A percentile compares a stretch with the other conserved stretches of the same genome.
Evolutionary conservation across 2,113 vertebrate genomes (phyloP).

Genomic region (Candoia aspera): DNA sequence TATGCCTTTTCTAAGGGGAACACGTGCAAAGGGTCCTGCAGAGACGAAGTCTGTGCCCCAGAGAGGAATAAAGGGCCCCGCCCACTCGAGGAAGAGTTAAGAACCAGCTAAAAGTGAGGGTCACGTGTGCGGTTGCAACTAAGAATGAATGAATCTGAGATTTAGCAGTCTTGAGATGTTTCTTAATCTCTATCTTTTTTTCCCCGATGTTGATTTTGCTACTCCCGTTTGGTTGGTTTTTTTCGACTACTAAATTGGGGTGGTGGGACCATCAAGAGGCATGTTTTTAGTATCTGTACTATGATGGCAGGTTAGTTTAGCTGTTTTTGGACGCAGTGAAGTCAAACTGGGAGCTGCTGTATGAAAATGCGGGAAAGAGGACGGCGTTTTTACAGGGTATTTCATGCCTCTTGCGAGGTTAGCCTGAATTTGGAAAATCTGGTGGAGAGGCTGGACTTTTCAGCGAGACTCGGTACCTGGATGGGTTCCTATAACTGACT

Average conservation of each 20-base stretch:
- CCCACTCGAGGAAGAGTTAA: background rate
- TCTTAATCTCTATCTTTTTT: background rate
- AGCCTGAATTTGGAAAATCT: background rate
- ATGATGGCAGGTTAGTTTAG: background rate
- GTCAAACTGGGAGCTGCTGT: background rate
- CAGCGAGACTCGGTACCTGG: background rate
- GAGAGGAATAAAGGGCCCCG: background rate
- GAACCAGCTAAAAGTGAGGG: background rate
- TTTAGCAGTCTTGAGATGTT: background rate
- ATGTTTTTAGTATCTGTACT: background rate
- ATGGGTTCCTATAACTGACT: background rate
- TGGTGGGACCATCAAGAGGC: background rate
- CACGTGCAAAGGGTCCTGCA: background rate
- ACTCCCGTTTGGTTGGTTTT: background rate
- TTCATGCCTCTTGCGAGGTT: background rate
- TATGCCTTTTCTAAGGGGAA: fast-evolving
- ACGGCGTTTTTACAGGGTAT: background rate
- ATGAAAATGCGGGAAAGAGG: background rate
- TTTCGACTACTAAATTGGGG: background rate
- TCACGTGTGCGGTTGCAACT: background rate
- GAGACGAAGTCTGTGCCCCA: no score
- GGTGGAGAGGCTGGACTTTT: background rate
- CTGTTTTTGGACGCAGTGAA: no score
- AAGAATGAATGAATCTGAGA: background rate
- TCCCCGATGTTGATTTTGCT: background rate